These are phyloP conservation scores for Otolemur garnettii DNA, from an alignment of 2,113 vertebrate genomes.

Conservation along the genomic window DNA sequence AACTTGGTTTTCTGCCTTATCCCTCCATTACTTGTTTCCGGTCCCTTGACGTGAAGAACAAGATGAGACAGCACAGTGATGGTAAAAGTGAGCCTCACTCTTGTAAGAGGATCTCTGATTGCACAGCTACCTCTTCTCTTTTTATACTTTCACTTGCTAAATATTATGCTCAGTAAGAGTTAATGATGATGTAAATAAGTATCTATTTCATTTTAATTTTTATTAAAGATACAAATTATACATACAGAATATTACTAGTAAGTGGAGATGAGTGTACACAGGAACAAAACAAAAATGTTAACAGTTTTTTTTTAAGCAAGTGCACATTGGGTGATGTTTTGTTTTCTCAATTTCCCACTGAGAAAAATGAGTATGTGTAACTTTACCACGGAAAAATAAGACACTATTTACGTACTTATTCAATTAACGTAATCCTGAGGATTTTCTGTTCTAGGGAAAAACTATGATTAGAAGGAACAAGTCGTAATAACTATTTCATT, in stretches of 20 bases:
- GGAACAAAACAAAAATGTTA: conserved; percentile 49
- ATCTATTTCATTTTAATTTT: conserved; percentile 21
- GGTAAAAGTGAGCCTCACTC: background rate
- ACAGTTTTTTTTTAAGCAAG: conserved; percentile 27
- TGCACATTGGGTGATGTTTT: conserved; percentile 22
- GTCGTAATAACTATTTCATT: background rate
- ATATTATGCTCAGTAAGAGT: background rate
- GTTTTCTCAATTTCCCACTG: conserved; percentile 36
- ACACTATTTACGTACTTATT: conserved; percentile 66
- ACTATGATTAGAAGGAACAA: conserved; percentile 41
- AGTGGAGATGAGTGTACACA: background rate
- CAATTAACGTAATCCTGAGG: conserved; percentile 65
- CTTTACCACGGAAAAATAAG: conserved; percentile 54
- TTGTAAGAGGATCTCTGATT: background rate
- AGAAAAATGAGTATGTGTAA: conserved; percentile 49
- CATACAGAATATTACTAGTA: background rate
- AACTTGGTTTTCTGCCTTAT: too few species aligned
- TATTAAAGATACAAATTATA: conserved; percentile 38
- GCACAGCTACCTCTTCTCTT: background rate
- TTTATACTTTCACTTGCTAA: background rate
- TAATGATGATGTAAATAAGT: conserved; percentile 1
- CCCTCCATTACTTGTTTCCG: background rate
- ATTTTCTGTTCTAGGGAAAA: conserved; percentile 64
- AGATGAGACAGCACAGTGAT: background rate
- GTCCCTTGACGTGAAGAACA: background rate